Evolutionary conservation across 2,888 invertebrate species (phyloP).

Genomic region (Coecobrya sp.): DNA sequence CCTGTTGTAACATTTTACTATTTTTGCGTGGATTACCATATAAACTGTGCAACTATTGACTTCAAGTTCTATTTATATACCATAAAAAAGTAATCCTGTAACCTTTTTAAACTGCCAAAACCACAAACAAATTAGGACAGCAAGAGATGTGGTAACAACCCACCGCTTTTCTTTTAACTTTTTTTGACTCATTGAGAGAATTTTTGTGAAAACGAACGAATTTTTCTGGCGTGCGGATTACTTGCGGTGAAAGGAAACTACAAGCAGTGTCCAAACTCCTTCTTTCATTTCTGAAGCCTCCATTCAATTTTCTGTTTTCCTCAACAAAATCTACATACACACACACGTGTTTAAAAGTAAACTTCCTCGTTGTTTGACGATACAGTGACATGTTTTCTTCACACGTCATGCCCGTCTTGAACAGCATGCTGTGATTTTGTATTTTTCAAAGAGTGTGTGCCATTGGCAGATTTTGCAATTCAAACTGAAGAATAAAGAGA

Average conservation of each 20-base stretch:
- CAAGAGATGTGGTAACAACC: slow-evolving; percentile 17
- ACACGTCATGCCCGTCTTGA: background rate
- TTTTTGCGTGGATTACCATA: too few relatives aligned
- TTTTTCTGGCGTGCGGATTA: background rate
- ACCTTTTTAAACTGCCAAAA: slow-evolving; percentile 9
- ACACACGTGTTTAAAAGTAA: background rate
- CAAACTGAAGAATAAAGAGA: background rate
- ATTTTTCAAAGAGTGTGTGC: slow-evolving; percentile 15
- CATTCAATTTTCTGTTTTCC: background rate
- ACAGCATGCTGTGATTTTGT: background rate
- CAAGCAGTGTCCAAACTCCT: background rate
- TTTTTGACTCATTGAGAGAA: slow-evolving; percentile 1
- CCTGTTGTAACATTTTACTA: too few relatives aligned
- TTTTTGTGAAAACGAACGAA: background rate
- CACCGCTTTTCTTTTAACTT: background rate
- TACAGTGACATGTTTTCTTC: background rate
- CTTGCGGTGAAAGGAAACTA: too few relatives aligned
- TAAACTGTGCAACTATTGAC: too few relatives aligned
- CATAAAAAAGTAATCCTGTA: background rate
- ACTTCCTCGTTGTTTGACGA: slow-evolving; percentile 11
- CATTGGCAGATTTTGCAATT: background rate
- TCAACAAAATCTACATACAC: background rate
- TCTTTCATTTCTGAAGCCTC: slow-evolving; percentile 12
- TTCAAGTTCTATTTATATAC: too few relatives aligned
- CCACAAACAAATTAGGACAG: slow-evolving; percentile 40